Base-by-base conservation (phyloP, 2,797 vertebrate genomes). In the Acrossocheilus fasciatus region DNA sequence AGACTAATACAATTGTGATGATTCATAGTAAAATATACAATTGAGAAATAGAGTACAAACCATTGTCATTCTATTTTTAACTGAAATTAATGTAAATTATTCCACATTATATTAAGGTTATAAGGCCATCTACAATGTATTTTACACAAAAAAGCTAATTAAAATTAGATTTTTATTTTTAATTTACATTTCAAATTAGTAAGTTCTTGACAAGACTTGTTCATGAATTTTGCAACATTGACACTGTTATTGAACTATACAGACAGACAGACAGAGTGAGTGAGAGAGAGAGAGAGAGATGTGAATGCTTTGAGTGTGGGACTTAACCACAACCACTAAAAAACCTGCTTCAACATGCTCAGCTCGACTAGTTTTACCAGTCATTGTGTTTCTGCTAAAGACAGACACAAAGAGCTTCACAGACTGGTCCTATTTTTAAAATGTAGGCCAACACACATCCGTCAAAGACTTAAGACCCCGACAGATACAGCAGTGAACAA, bases 281-380 rank as follows among this genome's bases (percentile, higher is more conserved):
- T 3, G 3, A 36, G 34, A 36, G 34, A 3, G 8, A 15, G 57
- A 4, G 23, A 41, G 80, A 20, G 36, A 57, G 26, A 18, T 72
- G 36, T 30, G n/a, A 59, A 43, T 57, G 20, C 43, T 50, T 9
- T 30, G 26, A 39, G 1, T 41, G 15, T 1, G 30, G 6, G 43
- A 76, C 43, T 15, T 36, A 9, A 15, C 8, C 30, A 68, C 30
- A 17, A 68, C 30, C 64, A 36, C 30, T 45, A 68, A 30, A 4
- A 76, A 47, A 62, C 73, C 36, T 39, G 47, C 5, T 14, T 76
- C 34, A 84, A 45, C 64, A 78, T 17, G 64, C n/a, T 54, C 23
- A 15, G 47, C 6, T 39, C 11, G 45, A 70, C 83, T 70, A 18
- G 83, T 85, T 78, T 70, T 26, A 70, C 74, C 36, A 36, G 64